Percentiles rank a stretch among this genome's conserved stretches.
phyloP scores from a whole-genome alignment of 1,140 invertebrate species.

The Drosophila pectinifera region DNA sequence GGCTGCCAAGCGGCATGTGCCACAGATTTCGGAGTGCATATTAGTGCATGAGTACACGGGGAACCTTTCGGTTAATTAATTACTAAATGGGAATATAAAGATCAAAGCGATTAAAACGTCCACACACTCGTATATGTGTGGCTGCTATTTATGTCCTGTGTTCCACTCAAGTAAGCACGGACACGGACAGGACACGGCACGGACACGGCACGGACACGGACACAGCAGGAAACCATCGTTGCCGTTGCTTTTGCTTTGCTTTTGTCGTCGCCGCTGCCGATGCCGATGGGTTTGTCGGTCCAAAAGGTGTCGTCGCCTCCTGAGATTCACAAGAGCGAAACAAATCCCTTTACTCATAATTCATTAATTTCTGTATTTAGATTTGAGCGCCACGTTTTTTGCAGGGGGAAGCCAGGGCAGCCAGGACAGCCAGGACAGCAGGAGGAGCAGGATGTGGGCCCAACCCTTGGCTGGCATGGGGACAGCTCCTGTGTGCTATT shows the following conservation, averaged over 20 bases:
- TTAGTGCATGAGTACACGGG: conserved; percentile 43
- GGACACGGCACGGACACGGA: conserved; percentile 15
- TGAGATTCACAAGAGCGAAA: conserved; percentile 67
- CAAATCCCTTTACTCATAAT: conserved; percentile 79
- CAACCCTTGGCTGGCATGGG: conserved; percentile 11
- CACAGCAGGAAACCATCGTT: conserved; percentile 20
- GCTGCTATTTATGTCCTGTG: conserved; percentile 66
- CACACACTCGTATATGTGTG: conserved; percentile 38
- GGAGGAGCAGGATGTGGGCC: background rate
- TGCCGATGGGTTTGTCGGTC: conserved; percentile 16
- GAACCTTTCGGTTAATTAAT: conserved; percentile 77
- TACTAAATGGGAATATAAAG: conserved; percentile 65
- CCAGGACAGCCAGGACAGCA: no score
- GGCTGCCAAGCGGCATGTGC: conserved; percentile 11
- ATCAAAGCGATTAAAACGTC: conserved; percentile 69
- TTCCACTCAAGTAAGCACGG: conserved; percentile 69
- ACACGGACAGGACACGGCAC: conserved; percentile 6
- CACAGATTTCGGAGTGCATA: conserved; percentile 45
- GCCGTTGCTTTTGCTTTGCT: conserved; percentile 2
- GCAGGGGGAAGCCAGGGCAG: no score
- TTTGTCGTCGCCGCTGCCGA: background rate
- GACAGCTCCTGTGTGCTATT: background rate
- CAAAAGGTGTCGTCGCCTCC: conserved; percentile 45
- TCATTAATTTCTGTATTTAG: conserved; percentile 82
- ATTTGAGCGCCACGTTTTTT: conserved; percentile 53